Evolutionary conservation across 2,797 vertebrate genomes (phyloP).

Genomic region (Neomorphus geoffroyi): DNA sequence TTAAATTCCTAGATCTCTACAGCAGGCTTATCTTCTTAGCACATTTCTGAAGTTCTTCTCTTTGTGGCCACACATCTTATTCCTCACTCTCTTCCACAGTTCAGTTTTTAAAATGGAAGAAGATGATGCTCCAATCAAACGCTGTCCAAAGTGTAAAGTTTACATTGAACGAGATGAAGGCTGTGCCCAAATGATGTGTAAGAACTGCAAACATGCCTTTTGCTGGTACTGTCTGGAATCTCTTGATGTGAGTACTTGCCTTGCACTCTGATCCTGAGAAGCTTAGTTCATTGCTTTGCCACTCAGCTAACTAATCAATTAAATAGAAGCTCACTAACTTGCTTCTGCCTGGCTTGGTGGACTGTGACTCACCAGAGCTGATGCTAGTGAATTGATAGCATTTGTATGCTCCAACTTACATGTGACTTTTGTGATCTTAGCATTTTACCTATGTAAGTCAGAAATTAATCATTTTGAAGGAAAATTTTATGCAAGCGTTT

Average conservation of each 20-base stretch:
- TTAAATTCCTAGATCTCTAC: too few relatives aligned
- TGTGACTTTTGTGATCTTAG: background rate
- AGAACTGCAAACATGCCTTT: slow-evolving; percentile 98
- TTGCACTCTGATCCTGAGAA: background rate
- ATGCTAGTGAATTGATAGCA: background rate
- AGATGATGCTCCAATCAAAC: slow-evolving; percentile 94
- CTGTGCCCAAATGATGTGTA: slow-evolving; percentile 99
- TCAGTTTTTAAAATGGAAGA: slow-evolving; percentile 77
- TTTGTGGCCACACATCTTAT: background rate
- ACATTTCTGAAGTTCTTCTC: background rate
- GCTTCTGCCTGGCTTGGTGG: background rate
- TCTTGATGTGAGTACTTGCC: slow-evolving; percentile 89
- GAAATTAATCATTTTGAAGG: background rate
- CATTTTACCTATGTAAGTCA: background rate
- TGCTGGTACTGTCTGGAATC: slow-evolving; percentile 99
- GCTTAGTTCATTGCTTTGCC: background rate
- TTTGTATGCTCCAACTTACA: background rate
- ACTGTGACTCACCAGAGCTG: background rate
- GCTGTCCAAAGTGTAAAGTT: slow-evolving; percentile 97
- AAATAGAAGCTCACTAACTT: background rate
- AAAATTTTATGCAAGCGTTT: background rate
- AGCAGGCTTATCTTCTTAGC: background rate
- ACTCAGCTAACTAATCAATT: background rate
- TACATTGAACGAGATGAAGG: slow-evolving; percentile 98
- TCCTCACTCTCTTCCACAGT: slow-evolving; percentile 32